Evolutionary conservation across 2,113 vertebrate genomes (phyloP), one percentile per base, ranked within the genome.

Genomic region (Eptatretus burgeri): DNA sequence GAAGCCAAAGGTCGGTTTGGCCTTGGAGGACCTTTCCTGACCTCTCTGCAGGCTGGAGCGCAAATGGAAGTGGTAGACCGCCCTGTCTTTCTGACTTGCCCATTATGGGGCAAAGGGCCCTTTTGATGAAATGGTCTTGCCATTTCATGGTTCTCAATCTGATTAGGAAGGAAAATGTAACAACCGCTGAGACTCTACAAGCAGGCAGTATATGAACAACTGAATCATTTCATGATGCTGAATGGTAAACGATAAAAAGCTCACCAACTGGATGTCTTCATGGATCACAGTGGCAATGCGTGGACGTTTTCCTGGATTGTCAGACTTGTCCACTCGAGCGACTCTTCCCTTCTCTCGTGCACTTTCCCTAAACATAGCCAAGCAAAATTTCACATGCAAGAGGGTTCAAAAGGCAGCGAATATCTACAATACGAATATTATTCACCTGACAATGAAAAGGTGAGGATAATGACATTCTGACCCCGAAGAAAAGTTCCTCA

Each of bases 211-310:
- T 11, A n/a, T n/a, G n/a, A 60, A 17, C 20, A n/a, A 60, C 10
- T 60, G 56, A 60, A 20, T 60, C 10, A 13, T 17, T 11, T 17
- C n/a, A 56, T 11, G 20, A 60, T 60, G 11, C 12, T 13, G n/a
- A 60, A 20, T 11, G 20, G 18, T 53, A 5, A 17, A 17, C 14
- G 8, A 56, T 16, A 17, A 14, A 17, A 17, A 14, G 56, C 56
- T 17, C 20, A 60, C 56, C 56, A 60, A 17, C 56, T 60, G 56
- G 20, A 60, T 60, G 56, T 60, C 56, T 20, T 60, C 56, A 60
- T 60, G 56, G 56, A 17, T n/a, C n/a, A 60, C 56, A 20, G 56
- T 60, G n/a, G 20, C 56, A n/a, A 60, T 60, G 56, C 20, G 56
- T 60, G 56, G n/a, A 17, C 56, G 56, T 13, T 60, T 60, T n/a